Evolutionary conservation across 2,113 vertebrate species (phyloP), one percentile per base, ranked within the genome.

Genomic region (Nycticryphes semicollaris): DNA sequence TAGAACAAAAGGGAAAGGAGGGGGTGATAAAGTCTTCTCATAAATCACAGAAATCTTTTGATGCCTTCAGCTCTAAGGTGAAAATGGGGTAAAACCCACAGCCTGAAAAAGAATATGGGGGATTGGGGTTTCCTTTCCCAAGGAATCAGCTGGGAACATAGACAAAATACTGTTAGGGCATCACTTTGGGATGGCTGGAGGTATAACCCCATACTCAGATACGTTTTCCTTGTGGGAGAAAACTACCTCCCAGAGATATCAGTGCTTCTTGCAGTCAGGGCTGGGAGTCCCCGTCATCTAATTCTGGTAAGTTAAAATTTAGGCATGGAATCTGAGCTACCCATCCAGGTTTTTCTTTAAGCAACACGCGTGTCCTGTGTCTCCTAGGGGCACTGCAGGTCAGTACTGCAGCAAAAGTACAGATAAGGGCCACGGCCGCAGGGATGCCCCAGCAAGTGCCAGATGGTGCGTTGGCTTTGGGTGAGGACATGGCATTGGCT

Each of bases 401-500:
- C 70, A 39, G 22, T 6, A 12, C 66, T 0, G 0, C 76, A 73
- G 88, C 75, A 69, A 17, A 73, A 53, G 7, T 0, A 15, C 14
- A 21, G 75, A 45, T 54, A 57, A 70, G 90, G 41, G 1, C 0
- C 21, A 2, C 12, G 60, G 45, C 4, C 3, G 10, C 6, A 80
- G 91, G 89, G 95, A 95, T 90, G 90, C 14, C 75, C 69, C 54
- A 39, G 57, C 48, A 37, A 37, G 70, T 7, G 35, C 1, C 3
- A 43, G 91, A 43, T 1, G 4, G 10, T 35, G 45, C 33, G 5
- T 24, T 67, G 75, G 50, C 60, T 51, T 47, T 17, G 91, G 91
- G 91, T 90, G 95, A 92, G 77, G 72, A 96, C 86, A 47, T 20
- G 53, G 20, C 9, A 1, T 17, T 92, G 96, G 95, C 94, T 92